phyloP scores from a whole-genome alignment of 2,113 vertebrate genomes.

The Saimiri boliviensis region DNA sequence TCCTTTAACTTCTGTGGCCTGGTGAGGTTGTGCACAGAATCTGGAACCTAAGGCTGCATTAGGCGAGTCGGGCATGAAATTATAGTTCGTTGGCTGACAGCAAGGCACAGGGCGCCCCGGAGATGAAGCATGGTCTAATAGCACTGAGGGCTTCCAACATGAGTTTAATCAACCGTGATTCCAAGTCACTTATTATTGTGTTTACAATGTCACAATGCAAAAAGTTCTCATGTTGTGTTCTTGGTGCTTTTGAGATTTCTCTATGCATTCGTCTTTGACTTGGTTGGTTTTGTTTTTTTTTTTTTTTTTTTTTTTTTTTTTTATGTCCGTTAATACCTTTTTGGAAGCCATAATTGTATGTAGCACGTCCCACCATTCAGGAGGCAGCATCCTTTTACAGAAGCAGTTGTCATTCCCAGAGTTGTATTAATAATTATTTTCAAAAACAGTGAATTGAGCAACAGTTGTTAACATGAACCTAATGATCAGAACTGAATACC shows the following conservation, averaged over 20 bases:
- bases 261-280: conserved; percentile 1
- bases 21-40: neutral
- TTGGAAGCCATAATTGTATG: neutral
- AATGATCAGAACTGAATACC: conserved; percentile 60
- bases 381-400: conserved; percentile 54
- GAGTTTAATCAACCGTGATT: conserved; percentile 75
- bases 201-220: conserved; percentile 53
- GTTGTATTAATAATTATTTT: conserved; percentile 59
- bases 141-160: neutral
- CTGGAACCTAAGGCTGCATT: conserved; percentile 58
- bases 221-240: conserved; percentile 55
- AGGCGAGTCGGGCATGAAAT: conserved; percentile 77
- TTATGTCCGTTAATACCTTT: neutral
- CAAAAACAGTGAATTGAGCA: conserved; percentile 71
- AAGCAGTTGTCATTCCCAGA: conserved; percentile 67
- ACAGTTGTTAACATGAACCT: conserved; percentile 55
- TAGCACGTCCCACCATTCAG: conserved; percentile 30
- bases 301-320: conserved; percentile 27
- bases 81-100: conserved; percentile 75
- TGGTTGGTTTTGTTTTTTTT: neutral
- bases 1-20: neutral
- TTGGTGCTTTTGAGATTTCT: conserved; percentile 50
- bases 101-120: conserved; percentile 61
- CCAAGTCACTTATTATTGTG: conserved; percentile 71
- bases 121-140: conserved; percentile 66